A percentile compares a stretch with the other conserved stretches of the same genome.
These are phyloP conservation scores for Picathartes gymnocephalus DNA, from an alignment of 2,113 vertebrate genomes.

Conservation along the genomic window DNA sequence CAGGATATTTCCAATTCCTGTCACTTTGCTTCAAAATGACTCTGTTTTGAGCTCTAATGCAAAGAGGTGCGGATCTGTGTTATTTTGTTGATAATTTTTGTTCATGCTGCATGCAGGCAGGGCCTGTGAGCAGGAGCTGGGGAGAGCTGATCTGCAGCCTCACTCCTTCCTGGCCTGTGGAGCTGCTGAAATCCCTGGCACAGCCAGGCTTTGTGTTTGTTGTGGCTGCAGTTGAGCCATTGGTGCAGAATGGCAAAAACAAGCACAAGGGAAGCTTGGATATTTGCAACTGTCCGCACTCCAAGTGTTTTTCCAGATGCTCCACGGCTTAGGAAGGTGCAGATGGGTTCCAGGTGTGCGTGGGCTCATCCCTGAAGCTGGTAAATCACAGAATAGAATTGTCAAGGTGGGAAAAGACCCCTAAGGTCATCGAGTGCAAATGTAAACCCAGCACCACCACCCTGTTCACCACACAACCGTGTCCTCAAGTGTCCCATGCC, in stretches of 20 bases:
- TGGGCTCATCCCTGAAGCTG: not conserved
- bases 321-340: not conserved
- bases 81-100: not conserved
- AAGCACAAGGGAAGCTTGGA: not conserved
- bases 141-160: not conserved
- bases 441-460: not conserved
- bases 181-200: not conserved
- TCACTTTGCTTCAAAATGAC: not conserved
- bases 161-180: fast-evolving
- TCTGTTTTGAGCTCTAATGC: not conserved
- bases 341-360: not conserved
- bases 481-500: not conserved
- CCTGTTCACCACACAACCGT: too few species aligned
- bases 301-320: not conserved
- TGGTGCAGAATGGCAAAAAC: not conserved
- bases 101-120: not conserved
- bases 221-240: not conserved
- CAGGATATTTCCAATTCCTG: not conserved
- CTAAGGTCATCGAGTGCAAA: not conserved
- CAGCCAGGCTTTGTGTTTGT: not conserved
- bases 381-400: not conserved
- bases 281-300: not conserved
- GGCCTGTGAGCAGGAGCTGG: not conserved
- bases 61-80: not conserved
- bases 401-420: not conserved